Evolutionary conservation across 2,797 vertebrate species (phyloP), one percentile per base, ranked within the genome.

Genomic region (Channa striata): DNA sequence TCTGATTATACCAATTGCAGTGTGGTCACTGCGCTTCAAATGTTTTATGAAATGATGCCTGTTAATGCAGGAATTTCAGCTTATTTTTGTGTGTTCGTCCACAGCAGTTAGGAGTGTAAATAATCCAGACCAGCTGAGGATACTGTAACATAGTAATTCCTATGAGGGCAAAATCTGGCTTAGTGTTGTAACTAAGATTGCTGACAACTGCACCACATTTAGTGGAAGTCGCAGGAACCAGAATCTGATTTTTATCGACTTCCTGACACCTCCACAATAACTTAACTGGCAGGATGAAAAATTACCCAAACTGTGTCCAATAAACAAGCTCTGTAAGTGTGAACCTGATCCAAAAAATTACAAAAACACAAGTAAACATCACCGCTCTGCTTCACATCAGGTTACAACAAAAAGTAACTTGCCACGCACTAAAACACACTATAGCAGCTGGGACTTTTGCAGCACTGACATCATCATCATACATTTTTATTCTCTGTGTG

Each of bases 231-330:
- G 30, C 52, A 59, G 69, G 57, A 65, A 33, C 14, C 11, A 30
- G 8, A 58, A 69, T 68, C 30, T 52, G 74, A 79, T 61, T 68
- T 36, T 13, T 80, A 83, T 78, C 16, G 48, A 78, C 75, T 56
- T 64, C 50, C 72, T 46, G 74, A 70, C 77, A 63, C 44, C 49
- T 68, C 30, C 20, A 39, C 73, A 53, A 43, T 44, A 57, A 46
- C 17, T 33, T 57, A 62, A 40, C 65, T 5, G 19, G 62, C 51
- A 4, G 33, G 40, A 53, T 47, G 39, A 68, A 68, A 76, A 17
- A 68, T 63, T 51, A 64, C 54, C 50, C 57, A 43, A 61, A 52
- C 59, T 21, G 47, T 16, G 37, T 64, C 63, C 40, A 19, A 54
- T 59, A 67, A 65, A 77, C 19, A 39, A 48, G 47, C 66, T 65